Base-by-base conservation (phyloP, 2,113 vertebrate genomes). In the Ceyx cyanopectus region DNA sequence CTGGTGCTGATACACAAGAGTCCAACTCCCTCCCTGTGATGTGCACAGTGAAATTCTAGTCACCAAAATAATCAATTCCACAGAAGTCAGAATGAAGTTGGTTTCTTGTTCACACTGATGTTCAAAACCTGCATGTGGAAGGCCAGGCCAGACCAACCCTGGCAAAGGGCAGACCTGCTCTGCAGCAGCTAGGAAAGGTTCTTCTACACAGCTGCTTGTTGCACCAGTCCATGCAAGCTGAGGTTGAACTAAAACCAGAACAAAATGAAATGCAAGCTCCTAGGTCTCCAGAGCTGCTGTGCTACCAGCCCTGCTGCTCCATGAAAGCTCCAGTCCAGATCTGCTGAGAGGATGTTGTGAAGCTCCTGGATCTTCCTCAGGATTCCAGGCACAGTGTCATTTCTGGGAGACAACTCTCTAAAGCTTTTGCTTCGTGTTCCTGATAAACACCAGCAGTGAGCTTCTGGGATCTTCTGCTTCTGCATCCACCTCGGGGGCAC, bases 361-460 rank as follows among this genome's bases (percentile, higher is more conserved):
- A 16, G 62, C 2, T 15, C 43, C 54, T 19, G 62, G 16, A 1
- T 3, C 82, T 1, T 74, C 65, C 50, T 27, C 13, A 5, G 21
- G 18, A 27, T 7, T 23, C 8, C 50, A 10, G 3, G 5, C 2
- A 23, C 8, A 32, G 18, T 2, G 17, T 29, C 4, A 15, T 7
- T 41, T 22, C 58, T 45, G 67, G 62, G 40, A 40, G 78, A 57
- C 10, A 75, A 34, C 41, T 51, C 27, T 27, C 51, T 8, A 10
- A 5, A 27, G 30, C 77, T 21, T 21, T 34, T 87, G 74, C 18
- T 60, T 13, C 2, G 0, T 7, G 8, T 30, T 54, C 63, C 19
- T 7, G 68, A 6, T 10, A 2, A 14, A 12, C 24, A 10, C 57
- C 23, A 32, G 78, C 65, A 40, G 14, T 0, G 24, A 56, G 61